Percentiles rank a stretch among this genome's conserved stretches.
Evolutionary conservation across 2,888 invertebrate genomes (phyloP).

Genomic region (Ptychoptera albimana): DNA sequence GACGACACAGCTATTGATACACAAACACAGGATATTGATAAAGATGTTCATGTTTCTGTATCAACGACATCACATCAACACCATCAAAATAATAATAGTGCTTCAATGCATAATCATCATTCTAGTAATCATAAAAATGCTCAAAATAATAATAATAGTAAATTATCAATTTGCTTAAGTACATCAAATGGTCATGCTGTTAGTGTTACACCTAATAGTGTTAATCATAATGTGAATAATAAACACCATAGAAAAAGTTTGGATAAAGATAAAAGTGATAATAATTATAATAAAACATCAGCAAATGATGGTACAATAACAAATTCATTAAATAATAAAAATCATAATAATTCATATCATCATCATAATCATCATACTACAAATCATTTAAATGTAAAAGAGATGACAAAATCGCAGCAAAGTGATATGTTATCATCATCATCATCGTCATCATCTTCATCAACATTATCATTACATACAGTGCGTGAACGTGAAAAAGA

Average conservation of each 20-base stretch:
- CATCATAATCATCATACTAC: slow-evolving; percentile 3
- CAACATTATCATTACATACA: not conserved
- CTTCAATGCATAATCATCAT: slow-evolving; percentile 14
- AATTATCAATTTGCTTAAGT: not conserved
- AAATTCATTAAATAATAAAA: not conserved
- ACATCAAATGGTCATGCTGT: slow-evolving; percentile 14
- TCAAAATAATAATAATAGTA: slow-evolving; percentile 14
- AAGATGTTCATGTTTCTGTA: slow-evolving; percentile 8
- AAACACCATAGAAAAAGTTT: slow-evolving; percentile 19
- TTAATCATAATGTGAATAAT: slow-evolving; percentile 2
- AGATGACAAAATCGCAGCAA: too few relatives aligned
- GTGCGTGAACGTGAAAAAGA: not conserved
- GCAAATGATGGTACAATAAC: slow-evolving; percentile 8
- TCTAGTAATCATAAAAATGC: slow-evolving; percentile 16
- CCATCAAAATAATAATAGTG: slow-evolving; percentile 13
- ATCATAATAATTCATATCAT: slow-evolving; percentile 2
- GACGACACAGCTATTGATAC: slow-evolving; percentile 10
- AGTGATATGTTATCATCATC: not conserved
- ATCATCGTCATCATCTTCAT: slow-evolving; percentile 5
- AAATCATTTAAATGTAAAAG: not conserved
- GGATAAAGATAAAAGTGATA: slow-evolving; percentile 24
- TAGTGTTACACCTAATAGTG: slow-evolving; percentile 1
- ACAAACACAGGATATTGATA: slow-evolving; percentile 11
- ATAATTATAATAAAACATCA: not conserved
- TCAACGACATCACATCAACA: slow-evolving; percentile 10